phyloP scores from a whole-genome alignment of 2,888 invertebrate genomes.

The Gnatocerus cornutus region DNA sequence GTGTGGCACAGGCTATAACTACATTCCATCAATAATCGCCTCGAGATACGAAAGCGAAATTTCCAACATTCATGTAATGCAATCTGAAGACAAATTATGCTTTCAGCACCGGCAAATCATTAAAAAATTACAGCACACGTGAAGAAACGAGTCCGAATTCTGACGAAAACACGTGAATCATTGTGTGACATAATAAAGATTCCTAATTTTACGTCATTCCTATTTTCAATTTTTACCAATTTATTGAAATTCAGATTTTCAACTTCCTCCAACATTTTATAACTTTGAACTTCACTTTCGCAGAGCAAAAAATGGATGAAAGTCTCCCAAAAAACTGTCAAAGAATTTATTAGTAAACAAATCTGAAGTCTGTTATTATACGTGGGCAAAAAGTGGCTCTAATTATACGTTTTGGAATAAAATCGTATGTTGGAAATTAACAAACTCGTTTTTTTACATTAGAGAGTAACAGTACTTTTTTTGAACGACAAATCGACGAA shows the following conservation, averaged over 20 bases:
- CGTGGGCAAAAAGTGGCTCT: not conserved
- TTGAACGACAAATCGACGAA: no score
- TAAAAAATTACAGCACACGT: slow-evolving; percentile 19
- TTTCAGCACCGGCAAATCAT: slow-evolving; percentile 28
- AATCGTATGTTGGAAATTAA: not conserved
- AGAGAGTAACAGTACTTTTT: no score
- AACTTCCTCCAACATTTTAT: no score
- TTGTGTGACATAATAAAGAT: not conserved
- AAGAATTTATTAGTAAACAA: not conserved
- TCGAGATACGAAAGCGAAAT: slow-evolving; percentile 52
- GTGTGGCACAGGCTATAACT: slow-evolving; percentile 50
- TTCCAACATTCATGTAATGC: slow-evolving; percentile 50
- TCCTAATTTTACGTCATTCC: no score
- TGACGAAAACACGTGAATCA: slow-evolving; percentile 1
- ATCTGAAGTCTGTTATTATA: not conserved
- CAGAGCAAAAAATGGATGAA: not conserved
- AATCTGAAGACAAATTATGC: slow-evolving; percentile 43
- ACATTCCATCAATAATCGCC: slow-evolving; percentile 52
- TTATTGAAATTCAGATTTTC: no score
- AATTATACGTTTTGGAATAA: not conserved
- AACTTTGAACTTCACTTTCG: not conserved
- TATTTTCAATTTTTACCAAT: no score
- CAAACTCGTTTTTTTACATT: no score
- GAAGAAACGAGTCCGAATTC: not conserved
- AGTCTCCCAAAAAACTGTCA: not conserved